Conservation (phyloP, 2,888 invertebrate species). For the Oscheius sp. region DNA sequence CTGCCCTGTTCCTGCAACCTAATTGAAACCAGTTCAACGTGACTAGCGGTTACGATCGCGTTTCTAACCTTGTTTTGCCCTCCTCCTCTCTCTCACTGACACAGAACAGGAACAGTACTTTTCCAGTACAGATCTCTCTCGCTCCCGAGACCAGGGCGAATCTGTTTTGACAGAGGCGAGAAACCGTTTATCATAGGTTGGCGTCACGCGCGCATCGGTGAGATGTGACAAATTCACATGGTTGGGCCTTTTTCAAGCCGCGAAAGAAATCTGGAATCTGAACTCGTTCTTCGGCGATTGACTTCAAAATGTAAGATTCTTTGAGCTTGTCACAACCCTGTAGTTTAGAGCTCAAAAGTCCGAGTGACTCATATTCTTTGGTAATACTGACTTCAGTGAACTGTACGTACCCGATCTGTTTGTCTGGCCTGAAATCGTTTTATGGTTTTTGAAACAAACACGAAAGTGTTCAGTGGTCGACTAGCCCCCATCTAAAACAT, state of each 20-base stretch:
- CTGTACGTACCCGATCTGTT: not conserved
- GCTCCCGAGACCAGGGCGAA: not conserved
- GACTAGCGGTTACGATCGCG: not conserved
- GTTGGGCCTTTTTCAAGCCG: not conserved
- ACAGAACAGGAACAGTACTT: not conserved
- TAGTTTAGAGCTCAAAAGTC: not conserved
- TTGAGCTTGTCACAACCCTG: not conserved
- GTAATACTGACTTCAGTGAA: not conserved
- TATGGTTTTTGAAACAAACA: too few species aligned
- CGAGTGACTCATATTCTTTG: not conserved
- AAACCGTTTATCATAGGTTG: not conserved
- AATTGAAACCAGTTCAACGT: not conserved
- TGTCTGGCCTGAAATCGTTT: not conserved
- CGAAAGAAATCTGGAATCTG: too few species aligned
- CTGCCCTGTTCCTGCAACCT: too few species aligned
- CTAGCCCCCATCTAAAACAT: constrained; percentile 11
- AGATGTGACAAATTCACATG: not conserved
- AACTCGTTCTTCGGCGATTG: not conserved
- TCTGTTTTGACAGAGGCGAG: constrained; percentile 21
- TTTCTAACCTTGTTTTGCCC: constrained; percentile 16
- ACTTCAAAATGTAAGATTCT: not conserved
- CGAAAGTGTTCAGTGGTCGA: not conserved
- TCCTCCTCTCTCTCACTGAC: not conserved
- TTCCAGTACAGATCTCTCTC: constrained; percentile 2
- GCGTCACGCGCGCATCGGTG: not conserved